Evolutionary conservation across 2,888 invertebrate genomes (phyloP), one percentile per base, ranked within the genome.

Genomic region (Lydus trimaculatus): DNA sequence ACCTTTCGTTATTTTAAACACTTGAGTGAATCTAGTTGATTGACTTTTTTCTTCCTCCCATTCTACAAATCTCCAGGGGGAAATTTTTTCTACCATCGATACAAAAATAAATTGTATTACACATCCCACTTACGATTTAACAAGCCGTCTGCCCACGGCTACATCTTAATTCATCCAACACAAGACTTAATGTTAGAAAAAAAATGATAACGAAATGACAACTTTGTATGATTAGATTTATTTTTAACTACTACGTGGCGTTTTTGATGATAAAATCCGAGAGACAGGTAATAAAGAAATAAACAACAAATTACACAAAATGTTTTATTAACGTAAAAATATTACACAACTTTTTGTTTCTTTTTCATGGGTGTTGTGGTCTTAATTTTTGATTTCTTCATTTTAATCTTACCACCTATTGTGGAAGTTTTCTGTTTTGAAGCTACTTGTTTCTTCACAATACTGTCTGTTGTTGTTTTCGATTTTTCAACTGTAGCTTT

Each of bases 361-460:
- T 62, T 70, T 60, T 66, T 66, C 28, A 20, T 33, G 7, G 3
- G 3, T 17, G 52, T 33, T 31, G 60, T 56, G 25, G 7, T 58
- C 20, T 68, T 59, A 64, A 23, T 77, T 25, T 76, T 72, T 13
- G 23, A 52, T 66, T 78, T 76, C 64, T 78, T 76, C 17, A 76
- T 63, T 67, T 80, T 77, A 56, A 77, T 17, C 36, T 64, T 65
- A 64, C 25, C 48, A 2, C 4, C 59, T 39, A 17, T 23, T 31
- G 31, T n/a, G 43, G 15, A 23, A 20, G 7, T 33, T 23, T 61
- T 66, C 48, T 39, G 58, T 20, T 58, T 56, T 28, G 33, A 58
- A 25, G 11, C 36, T 31, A 58, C 52, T 23, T 33, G 39, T 58
- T 64, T 48, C 48, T 31, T 63, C n/a, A 2, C 9, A 25, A 11